Evolutionary conservation across 1,140 invertebrate species (phyloP).

Genomic region (Monomorium pharaonis): DNA sequence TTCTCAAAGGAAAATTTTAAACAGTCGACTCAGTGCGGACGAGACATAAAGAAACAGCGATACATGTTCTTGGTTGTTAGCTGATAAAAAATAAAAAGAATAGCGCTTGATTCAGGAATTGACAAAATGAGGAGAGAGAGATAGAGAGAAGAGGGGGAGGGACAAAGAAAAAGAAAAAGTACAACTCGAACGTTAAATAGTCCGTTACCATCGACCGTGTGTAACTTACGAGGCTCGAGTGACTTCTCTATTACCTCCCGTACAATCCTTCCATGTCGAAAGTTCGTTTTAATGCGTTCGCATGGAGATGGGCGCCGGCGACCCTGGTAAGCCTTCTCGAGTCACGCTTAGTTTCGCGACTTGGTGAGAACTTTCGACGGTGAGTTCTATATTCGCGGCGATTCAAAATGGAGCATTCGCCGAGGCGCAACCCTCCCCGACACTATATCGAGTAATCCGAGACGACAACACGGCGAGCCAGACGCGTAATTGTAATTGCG

Average conservation of each 20-base stretch:
- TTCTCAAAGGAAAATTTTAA: conserved; percentile 66
- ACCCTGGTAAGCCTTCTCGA: conserved; percentile 43
- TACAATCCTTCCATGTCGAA: conserved; percentile 62
- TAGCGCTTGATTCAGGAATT: background rate
- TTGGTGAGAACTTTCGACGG: conserved; percentile 64
- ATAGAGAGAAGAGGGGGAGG: background rate
- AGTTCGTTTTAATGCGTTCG: conserved; percentile 76
- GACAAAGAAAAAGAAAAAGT: background rate
- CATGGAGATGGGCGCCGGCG: conserved; percentile 55
- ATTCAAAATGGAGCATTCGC: conserved; percentile 36
- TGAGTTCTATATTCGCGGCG: background rate
- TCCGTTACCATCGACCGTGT: conserved; percentile 65
- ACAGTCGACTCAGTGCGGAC: background rate
- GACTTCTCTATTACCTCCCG: conserved; percentile 74
- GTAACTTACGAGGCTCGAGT: conserved; percentile 75
- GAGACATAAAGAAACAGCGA: conserved; percentile 1
- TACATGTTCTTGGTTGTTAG: conserved; percentile 42
- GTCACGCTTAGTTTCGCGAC: conserved; percentile 61
- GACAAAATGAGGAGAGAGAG: background rate
- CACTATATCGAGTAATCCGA: conserved; percentile 39
- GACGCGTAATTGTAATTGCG: conserved; percentile 51
- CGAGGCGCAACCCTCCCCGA: background rate
- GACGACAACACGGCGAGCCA: conserved; percentile 24
- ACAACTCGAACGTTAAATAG: conserved; percentile 73
- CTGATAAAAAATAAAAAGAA: background rate